Percentiles rank a stretch among this genome's conserved stretches.
Evolutionary conservation across 2,113 vertebrate genomes (phyloP).

Genomic region (Sus scrofa): T2T-Sscrofa CM000820.6:16525501-16526000

Average conservation of each 20-base stretch:
- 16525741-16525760: not conserved
- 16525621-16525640: not conserved
- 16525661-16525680: not conserved
- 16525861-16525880: not conserved
- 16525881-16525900: not conserved
- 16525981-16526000: not conserved
- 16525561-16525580: not conserved
- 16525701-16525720: not conserved
- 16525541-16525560: not conserved
- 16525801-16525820: not conserved
- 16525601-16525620: constrained; percentile 6
- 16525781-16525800: not conserved
- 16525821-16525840: not conserved
- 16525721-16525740: not conserved
- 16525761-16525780: not conserved
- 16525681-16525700: not conserved
- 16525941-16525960: not conserved
- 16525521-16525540: not conserved
- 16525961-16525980: not conserved
- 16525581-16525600: not conserved
- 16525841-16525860: not conserved
- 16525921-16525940: not conserved
- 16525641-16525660: not conserved
- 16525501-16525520: not conserved
- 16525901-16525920: not conserved